These are phyloP conservation scores for Ranitomeya variabilis DNA, from an alignment of 2,113 vertebrate species.

Conservation along the genomic window DNA sequence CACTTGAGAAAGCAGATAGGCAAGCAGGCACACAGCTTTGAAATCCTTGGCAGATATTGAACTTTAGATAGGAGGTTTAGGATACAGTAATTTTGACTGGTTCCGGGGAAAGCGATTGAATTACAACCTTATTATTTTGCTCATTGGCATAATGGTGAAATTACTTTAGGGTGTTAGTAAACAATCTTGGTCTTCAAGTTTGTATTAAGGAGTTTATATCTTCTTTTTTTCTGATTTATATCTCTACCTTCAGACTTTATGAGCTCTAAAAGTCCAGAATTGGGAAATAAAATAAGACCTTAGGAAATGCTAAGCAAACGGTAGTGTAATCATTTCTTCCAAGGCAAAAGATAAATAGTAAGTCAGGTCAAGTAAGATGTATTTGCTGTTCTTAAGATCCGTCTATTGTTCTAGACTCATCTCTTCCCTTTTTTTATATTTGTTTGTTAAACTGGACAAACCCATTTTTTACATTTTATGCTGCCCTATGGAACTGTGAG, in stretches of 20 bases:
- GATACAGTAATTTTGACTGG: constrained; percentile 53
- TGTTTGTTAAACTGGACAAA: constrained; percentile 13
- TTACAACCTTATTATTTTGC: constrained; percentile 51
- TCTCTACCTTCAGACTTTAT: constrained; percentile 28
- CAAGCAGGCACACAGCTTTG: constrained; percentile 29
- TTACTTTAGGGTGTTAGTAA: constrained; percentile 45
- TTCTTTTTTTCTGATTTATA: constrained; percentile 38
- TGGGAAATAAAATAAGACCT: constrained; percentile 41
- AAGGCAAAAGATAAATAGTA: constrained; percentile 3
- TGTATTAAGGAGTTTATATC: constrained; percentile 27
- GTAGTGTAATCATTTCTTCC: constrained; percentile 20
- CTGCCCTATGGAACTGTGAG: not conserved
- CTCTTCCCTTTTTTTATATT: not conserved
- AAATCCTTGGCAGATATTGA: constrained; percentile 54
- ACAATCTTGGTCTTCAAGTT: constrained; percentile 47
- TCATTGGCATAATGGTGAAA: constrained; percentile 42
- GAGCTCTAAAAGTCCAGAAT: constrained; percentile 29
- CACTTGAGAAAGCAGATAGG: constrained; percentile 56
- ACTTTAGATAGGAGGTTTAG: constrained; percentile 44
- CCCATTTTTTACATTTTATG: constrained; percentile 16
- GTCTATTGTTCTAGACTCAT: not conserved
- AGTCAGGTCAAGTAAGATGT: not conserved
- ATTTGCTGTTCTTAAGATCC: constrained; percentile 6
- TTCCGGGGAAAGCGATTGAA: constrained; percentile 50
- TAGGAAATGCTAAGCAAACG: constrained; percentile 31